Percentiles rank a stretch among this genome's conserved stretches.
Evolutionary conservation across 2,113 vertebrate genomes (phyloP).

Genomic region (Laterallus jamaicensis): DNA sequence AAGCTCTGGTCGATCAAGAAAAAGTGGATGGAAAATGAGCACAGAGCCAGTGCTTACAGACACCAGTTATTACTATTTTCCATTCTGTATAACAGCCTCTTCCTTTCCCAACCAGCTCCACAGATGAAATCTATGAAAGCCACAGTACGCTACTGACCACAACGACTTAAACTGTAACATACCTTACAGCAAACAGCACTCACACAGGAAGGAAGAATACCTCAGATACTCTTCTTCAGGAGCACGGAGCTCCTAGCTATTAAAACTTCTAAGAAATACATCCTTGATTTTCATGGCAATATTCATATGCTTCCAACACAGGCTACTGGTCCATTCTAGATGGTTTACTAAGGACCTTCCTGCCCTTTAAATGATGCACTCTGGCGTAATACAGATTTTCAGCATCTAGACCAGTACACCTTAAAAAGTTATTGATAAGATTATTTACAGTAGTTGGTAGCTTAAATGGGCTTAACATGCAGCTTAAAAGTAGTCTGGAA

Average conservation of each 20-base stretch:
- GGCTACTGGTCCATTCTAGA: background rate
- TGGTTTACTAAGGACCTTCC: background rate
- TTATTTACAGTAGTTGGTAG: background rate
- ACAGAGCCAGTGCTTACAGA: background rate
- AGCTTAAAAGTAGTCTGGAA: background rate
- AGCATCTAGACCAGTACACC: background rate
- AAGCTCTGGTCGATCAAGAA: background rate
- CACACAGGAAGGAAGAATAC: background rate
- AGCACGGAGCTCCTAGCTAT: background rate
- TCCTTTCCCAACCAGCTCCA: background rate
- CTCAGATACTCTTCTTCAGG: background rate
- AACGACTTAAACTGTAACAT: background rate
- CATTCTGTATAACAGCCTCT: background rate
- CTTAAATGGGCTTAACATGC: background rate
- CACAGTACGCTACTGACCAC: background rate
- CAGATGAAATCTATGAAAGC: background rate
- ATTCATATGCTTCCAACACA: background rate
- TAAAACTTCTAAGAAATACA: background rate
- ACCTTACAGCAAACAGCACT: background rate
- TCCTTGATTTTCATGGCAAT: background rate
- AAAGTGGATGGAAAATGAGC: background rate
- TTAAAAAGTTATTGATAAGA: background rate
- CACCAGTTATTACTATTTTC: background rate
- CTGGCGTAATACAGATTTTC: background rate
- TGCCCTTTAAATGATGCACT: background rate